A percentile compares a stretch with the other conserved stretches of the same genome.
Conservation (phyloP, 53 echinoderm and acorn worm genomes). For the Hippasteria phrygiana region DNA sequence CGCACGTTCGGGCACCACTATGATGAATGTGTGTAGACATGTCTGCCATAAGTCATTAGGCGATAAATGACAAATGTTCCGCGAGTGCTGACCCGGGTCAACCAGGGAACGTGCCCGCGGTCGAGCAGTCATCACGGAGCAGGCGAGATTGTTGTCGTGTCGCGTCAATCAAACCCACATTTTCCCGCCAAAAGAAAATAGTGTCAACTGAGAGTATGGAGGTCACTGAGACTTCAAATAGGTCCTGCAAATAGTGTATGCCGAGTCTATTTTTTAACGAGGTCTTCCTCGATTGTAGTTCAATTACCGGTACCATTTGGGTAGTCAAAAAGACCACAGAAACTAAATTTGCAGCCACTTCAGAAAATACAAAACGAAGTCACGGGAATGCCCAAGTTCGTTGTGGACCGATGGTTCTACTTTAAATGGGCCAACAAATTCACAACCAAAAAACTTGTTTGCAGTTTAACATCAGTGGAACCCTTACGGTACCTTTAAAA, state of each 20-base stretch:
- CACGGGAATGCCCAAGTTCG: too few relatives aligned
- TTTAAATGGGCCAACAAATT: too few relatives aligned
- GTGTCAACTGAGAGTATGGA: neutral
- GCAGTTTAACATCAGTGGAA: too few relatives aligned
- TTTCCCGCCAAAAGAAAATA: neutral
- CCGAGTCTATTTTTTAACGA: too few relatives aligned
- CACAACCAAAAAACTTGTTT: too few relatives aligned
- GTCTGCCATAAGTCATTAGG: constrained; percentile 33
- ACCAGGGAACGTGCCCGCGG: neutral
- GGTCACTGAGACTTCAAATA: neutral
- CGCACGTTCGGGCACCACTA: neutral
- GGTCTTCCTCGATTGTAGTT: too few relatives aligned
- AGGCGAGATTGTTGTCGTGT: neutral
- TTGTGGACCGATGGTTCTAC: too few relatives aligned
- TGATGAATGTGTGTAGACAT: constrained; percentile 30
- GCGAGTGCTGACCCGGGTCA: neutral
- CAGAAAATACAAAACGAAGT: too few relatives aligned
- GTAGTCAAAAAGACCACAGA: too few relatives aligned
- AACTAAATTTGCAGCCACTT: too few relatives aligned
- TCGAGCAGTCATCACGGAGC: neutral
- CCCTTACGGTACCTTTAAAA: too few relatives aligned
- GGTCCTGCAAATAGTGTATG: neutral
- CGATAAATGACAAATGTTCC: constrained; percentile 35
- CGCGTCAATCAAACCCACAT: neutral
- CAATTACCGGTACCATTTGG: too few relatives aligned